A percentile compares a stretch with the other conserved stretches of the same genome.
Conservation (phyloP, 2,888 invertebrate species). For the Julus scanicus region DNA sequence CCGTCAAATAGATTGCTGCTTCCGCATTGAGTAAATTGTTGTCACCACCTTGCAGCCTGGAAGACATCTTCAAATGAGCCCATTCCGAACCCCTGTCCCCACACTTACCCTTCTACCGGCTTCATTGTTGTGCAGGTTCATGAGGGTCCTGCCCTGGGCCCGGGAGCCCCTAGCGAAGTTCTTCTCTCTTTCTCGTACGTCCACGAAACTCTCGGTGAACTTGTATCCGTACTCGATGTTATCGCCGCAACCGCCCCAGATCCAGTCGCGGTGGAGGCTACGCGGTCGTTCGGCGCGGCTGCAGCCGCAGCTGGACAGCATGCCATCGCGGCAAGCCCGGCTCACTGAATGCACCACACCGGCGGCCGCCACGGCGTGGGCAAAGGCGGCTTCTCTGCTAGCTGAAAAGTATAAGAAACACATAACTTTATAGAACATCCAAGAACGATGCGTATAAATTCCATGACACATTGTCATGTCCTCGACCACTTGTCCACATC, state of each 20-base stretch:
- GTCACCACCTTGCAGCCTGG: no score
- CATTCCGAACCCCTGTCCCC: no score
- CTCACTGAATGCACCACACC: slow-evolving; percentile 87
- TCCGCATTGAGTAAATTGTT: no score
- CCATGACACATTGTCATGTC: neutral
- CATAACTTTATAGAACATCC: neutral
- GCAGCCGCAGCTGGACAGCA: slow-evolving; percentile 89
- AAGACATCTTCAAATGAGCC: no score
- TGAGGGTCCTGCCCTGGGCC: slow-evolving; percentile 86
- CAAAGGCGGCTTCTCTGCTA: slow-evolving; percentile 71
- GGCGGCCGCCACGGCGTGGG: slow-evolving; percentile 71
- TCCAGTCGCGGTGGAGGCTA: slow-evolving; percentile 89
- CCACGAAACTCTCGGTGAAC: slow-evolving; percentile 74
- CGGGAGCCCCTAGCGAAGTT: slow-evolving; percentile 83
- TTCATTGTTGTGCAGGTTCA: slow-evolving; percentile 98
- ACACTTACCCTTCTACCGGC: slow-evolving; percentile 93
- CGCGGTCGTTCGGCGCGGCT: slow-evolving; percentile 83
- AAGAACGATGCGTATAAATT: neutral
- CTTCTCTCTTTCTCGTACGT: slow-evolving; percentile 82
- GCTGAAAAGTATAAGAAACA: slow-evolving; percentile 63
- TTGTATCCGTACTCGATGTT: slow-evolving; percentile 96
- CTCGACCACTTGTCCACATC: no score
- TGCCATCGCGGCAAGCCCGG: slow-evolving; percentile 90
- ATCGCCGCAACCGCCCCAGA: slow-evolving; percentile 98
- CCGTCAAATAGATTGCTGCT: no score